phyloP scores from a whole-genome alignment of 2,888 invertebrate species.

The Andrena praecox region DNA sequence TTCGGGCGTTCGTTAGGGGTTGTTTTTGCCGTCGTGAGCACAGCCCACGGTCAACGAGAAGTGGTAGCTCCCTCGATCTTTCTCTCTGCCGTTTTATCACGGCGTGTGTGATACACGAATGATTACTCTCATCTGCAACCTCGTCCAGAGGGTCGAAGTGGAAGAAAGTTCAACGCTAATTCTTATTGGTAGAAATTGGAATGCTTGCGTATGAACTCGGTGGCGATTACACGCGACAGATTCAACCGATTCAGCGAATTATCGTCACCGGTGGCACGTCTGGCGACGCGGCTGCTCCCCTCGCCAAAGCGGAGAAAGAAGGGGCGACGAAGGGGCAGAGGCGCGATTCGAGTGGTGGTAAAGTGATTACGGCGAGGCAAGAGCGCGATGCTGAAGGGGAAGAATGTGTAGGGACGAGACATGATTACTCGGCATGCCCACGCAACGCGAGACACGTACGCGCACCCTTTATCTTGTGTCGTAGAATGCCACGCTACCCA shows the following conservation, averaged over 20 bases:
- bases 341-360: constrained; percentile 13
- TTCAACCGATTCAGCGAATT: not conserved
- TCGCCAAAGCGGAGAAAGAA: constrained; percentile 12
- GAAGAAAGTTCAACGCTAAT: not conserved
- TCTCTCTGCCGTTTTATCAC: constrained; percentile 50
- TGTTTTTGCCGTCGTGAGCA: constrained; percentile 71
- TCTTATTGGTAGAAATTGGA: not conserved
- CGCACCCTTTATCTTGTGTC: constrained; percentile 63
- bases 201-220: not conserved
- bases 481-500: constrained; percentile 58
- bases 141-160: constrained; percentile 2
- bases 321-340: not conserved
- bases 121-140: constrained; percentile 67
- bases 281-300: not conserved
- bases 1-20: constrained; percentile 69
- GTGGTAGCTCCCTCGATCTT: constrained; percentile 47
- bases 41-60: constrained; percentile 61
- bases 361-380: constrained; percentile 34
- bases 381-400: constrained; percentile 29
- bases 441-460: constrained; percentile 64
- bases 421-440: constrained; percentile 65
- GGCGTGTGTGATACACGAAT: constrained; percentile 43
- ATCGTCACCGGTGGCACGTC: not conserved
- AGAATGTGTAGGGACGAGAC: constrained; percentile 54
- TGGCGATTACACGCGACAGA: not conserved